Evolutionary conservation across 2,113 vertebrate genomes (phyloP).

Genomic region (Tringa solitaria): DNA sequence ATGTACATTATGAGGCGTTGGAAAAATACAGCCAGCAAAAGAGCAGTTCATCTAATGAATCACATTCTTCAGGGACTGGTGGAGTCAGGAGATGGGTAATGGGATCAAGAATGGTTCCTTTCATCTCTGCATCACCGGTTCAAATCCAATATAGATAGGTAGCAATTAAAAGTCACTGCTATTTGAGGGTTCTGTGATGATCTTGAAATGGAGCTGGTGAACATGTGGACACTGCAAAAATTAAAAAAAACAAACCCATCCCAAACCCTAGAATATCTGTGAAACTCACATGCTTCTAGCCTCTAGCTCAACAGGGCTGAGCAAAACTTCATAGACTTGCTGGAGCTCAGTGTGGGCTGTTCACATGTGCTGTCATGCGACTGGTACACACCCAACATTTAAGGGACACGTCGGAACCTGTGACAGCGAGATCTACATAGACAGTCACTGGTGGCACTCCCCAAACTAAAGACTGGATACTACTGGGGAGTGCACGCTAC

Average conservation of each 20-base stretch:
- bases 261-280: background rate
- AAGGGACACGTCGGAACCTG: background rate
- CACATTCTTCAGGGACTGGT: background rate
- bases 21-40: conserved; percentile 57
- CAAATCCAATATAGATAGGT: background rate
- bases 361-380: fast-evolving
- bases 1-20: conserved; percentile 24
- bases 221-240: background rate
- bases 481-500: background rate
- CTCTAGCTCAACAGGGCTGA: background rate
- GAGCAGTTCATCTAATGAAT: conserved; percentile 39
- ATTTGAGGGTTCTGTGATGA: background rate
- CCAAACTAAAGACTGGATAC: background rate
- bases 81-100: background rate
- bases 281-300: background rate
- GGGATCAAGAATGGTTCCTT: background rate
- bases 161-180: background rate
- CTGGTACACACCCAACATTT: fast-evolving
- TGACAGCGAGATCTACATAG: background rate
- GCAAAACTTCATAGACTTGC: background rate
- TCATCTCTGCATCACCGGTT: conserved; percentile 9
- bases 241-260: background rate
- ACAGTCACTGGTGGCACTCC: fast-evolving
- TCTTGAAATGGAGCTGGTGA: background rate
- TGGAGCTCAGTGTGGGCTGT: background rate